These are phyloP conservation scores for Phania funesta DNA, from an alignment of 2,888 invertebrate species.

Conservation along the genomic window DNA sequence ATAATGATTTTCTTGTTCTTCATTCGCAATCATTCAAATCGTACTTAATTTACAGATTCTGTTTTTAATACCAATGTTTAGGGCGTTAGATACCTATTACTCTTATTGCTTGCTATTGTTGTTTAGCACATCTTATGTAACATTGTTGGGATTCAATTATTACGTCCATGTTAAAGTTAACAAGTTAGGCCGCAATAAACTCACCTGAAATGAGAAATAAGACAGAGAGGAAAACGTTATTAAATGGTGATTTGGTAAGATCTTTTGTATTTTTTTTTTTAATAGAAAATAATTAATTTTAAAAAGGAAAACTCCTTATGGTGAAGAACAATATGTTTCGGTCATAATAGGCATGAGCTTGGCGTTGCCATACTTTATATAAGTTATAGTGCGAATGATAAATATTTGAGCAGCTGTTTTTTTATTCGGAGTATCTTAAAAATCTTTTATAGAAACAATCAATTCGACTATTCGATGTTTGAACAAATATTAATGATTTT, in stretches of 20 bases:
- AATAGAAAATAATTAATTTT: not conserved
- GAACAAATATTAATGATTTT: too few species aligned
- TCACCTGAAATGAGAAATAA: slow-evolving; percentile 52
- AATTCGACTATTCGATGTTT: too few species aligned
- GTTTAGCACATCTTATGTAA: slow-evolving; percentile 44
- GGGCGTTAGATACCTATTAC: not conserved
- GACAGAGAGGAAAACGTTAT: slow-evolving; percentile 1
- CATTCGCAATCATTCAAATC: slow-evolving; percentile 34
- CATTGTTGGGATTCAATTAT: slow-evolving; percentile 35
- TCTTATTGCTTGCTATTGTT: not conserved
- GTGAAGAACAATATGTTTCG: too few species aligned
- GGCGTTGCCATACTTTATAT: too few species aligned
- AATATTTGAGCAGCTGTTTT: too few species aligned
- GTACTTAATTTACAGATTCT: not conserved
- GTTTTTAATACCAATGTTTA: slow-evolving; percentile 8
- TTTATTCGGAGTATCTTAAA: too few species aligned
- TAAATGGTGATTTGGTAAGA: not conserved
- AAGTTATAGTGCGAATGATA: too few species aligned
- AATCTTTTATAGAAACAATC: too few species aligned
- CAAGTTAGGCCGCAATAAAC: slow-evolving; percentile 24
- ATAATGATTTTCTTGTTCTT: not conserved
- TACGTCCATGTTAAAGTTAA: slow-evolving; percentile 8
- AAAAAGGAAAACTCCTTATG: too few species aligned
- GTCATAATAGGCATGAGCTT: too few species aligned
- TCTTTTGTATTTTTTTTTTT: not conserved